Conservation (phyloP, 2,888 invertebrate genomes). For the Heliconius sara region DNA sequence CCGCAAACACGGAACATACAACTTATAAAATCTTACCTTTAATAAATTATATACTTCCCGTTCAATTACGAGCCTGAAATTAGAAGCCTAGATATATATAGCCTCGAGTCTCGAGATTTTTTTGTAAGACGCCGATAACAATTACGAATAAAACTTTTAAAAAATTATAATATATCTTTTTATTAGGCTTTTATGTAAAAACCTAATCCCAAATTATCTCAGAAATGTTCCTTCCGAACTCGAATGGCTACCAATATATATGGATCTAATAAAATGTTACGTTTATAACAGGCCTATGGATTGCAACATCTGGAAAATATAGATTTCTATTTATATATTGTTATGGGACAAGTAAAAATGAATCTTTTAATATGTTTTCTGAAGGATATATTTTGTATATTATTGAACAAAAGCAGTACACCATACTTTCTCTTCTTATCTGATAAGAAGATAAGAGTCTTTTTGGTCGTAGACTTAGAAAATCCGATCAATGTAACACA, state of each 20-base stretch:
- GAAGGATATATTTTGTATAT: neutral
- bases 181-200: neutral
- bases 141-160: neutral
- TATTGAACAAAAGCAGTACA: neutral
- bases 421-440: slow-evolving; percentile 1
- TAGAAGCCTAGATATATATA: no score
- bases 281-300: neutral
- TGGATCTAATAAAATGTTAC: slow-evolving; percentile 14
- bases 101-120: neutral
- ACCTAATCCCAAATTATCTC: neutral
- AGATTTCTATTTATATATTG: neutral
- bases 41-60: no score
- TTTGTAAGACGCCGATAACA: neutral
- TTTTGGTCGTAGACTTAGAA: slow-evolving; percentile 15
- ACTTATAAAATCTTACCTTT: no score
- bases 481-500: neutral
- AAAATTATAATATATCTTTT: neutral
- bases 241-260: slow-evolving; percentile 2
- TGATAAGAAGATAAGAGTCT: slow-evolving; percentile 5
- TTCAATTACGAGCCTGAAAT: no score
- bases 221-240: neutral
- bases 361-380: neutral
- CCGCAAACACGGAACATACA: no score
- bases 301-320: neutral
- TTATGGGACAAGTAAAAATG: slow-evolving; percentile 8